A percentile compares a stretch with the other conserved stretches of the same genome.
phyloP scores from a whole-genome alignment of 2,113 vertebrate species.

The Echinops telfairi region DNA sequence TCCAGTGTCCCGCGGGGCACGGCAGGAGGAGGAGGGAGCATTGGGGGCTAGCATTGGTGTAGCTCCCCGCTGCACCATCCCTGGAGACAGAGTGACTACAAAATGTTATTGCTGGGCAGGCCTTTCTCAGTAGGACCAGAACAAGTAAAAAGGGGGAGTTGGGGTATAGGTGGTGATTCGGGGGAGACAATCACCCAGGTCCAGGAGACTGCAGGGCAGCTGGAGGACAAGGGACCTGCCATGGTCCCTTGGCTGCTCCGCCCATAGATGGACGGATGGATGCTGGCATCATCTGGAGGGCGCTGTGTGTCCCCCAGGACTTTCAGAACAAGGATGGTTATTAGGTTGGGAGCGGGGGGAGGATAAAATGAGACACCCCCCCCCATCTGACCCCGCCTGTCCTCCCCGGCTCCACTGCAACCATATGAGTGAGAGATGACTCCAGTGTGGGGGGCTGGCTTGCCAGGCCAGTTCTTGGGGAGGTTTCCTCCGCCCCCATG shows the following conservation, averaged over 20 bases:
- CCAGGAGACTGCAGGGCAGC: background rate
- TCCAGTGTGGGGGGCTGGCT: constrained; percentile 71
- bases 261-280: constrained; percentile 11
- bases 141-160: background rate
- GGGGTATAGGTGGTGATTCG: fast-evolving
- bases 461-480: background rate
- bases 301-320: background rate
- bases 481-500: background rate
- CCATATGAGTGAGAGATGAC: constrained; percentile 40
- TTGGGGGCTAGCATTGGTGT: no score
- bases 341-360: background rate
- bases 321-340: constrained; percentile 26
- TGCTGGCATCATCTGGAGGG: constrained; percentile 75
- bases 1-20: constrained; percentile 84
- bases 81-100: constrained; percentile 76
- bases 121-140: constrained; percentile 83
- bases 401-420: background rate
- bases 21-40: constrained; percentile 8
- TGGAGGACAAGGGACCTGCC: background rate
- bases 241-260: fast-evolving
- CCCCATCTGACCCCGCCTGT: background rate
- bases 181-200: background rate
- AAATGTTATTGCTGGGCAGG: constrained; percentile 88
- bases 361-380: constrained; percentile 38
- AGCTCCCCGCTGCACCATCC: constrained; percentile 33